These are phyloP conservation scores for Dendrocincla tyrannina DNA, from an alignment of 2,797 vertebrate genomes.

Conservation along the genomic window DNA sequence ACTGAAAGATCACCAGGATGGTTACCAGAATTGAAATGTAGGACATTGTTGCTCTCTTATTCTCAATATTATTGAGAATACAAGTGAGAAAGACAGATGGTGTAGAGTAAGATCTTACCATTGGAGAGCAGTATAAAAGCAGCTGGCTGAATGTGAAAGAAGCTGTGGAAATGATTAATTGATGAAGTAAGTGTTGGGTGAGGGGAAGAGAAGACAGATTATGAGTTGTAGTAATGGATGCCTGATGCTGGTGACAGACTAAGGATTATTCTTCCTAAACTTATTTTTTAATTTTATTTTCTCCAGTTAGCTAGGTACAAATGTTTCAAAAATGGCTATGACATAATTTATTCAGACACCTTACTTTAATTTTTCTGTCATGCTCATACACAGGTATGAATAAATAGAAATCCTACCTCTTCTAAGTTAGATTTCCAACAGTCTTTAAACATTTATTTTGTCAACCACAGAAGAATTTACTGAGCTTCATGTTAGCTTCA, in stretches of 20 bases:
- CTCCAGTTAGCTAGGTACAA: not conserved
- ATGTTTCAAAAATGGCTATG: not conserved
- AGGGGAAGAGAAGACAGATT: not conserved
- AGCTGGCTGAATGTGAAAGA: not conserved
- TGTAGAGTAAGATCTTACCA: not conserved
- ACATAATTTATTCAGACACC: not conserved
- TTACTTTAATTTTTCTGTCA: not conserved
- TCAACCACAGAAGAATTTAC: not conserved
- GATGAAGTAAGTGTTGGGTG: not conserved
- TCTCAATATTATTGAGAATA: not conserved
- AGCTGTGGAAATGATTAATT: not conserved
- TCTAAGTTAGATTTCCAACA: not conserved
- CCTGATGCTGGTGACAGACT: not conserved
- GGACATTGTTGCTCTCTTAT: not conserved
- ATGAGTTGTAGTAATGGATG: not conserved
- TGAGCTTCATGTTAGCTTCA: not conserved
- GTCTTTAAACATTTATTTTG: not conserved
- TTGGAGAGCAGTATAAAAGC: not conserved
- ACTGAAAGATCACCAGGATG: not conserved
- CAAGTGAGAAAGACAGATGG: not conserved
- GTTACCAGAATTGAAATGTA: not conserved
- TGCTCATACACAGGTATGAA: rapidly evolving
- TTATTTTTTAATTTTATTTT: not conserved
- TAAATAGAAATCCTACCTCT: not conserved
- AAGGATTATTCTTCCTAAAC: not conserved